Percentiles rank a stretch among this genome's conserved stretches.
phyloP scores from a whole-genome alignment of 2,797 vertebrate genomes.

The Bovichtus variegatus region DNA sequence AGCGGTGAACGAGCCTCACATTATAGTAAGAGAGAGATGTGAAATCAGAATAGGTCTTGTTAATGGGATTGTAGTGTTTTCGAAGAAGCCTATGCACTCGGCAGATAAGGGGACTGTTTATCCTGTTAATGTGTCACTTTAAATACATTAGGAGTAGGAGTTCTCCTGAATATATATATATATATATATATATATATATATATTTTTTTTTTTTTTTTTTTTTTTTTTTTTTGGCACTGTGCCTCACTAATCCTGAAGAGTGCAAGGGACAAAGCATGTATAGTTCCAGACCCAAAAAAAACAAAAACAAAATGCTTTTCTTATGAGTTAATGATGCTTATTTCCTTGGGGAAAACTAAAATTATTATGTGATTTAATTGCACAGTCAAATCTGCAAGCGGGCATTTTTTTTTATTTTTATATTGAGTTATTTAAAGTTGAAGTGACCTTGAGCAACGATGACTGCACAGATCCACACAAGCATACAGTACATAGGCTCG shows the following conservation, averaged over 20 bases:
- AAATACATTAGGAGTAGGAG: slow-evolving; percentile 85
- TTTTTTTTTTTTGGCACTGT: slow-evolving; percentile 73
- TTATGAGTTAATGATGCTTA: slow-evolving; percentile 58
- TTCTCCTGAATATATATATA: too few species aligned
- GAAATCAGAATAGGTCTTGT: slow-evolving; percentile 80
- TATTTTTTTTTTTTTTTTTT: slow-evolving; percentile 48
- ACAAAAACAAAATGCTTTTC: too few species aligned
- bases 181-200: too few species aligned
- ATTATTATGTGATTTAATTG: slow-evolving; percentile 55
- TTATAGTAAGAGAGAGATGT: slow-evolving; percentile 66
- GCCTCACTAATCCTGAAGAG: slow-evolving; percentile 83
- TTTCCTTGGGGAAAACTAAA: slow-evolving; percentile 49
- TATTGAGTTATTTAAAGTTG: slow-evolving; percentile 26
- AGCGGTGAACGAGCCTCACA: slow-evolving; percentile 48
- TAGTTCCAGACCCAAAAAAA: slow-evolving; percentile 74
- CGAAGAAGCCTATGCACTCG: slow-evolving; percentile 81
- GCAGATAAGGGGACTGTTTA: slow-evolving; percentile 87
- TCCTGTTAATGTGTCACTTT: slow-evolving; percentile 90
- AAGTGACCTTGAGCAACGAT: slow-evolving; percentile 69
- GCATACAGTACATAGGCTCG: not conserved
- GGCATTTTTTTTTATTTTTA: slow-evolving; percentile 12
- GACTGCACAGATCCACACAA: not conserved
- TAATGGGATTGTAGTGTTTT: slow-evolving; percentile 87
- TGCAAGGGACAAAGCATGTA: slow-evolving; percentile 76
- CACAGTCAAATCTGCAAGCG: slow-evolving; percentile 30